Percentiles rank a stretch among this genome's conserved stretches.
These are phyloP conservation scores for Ceryle rudis DNA, from an alignment of 2,797 vertebrate genomes.

Conservation along the genomic window DNA sequence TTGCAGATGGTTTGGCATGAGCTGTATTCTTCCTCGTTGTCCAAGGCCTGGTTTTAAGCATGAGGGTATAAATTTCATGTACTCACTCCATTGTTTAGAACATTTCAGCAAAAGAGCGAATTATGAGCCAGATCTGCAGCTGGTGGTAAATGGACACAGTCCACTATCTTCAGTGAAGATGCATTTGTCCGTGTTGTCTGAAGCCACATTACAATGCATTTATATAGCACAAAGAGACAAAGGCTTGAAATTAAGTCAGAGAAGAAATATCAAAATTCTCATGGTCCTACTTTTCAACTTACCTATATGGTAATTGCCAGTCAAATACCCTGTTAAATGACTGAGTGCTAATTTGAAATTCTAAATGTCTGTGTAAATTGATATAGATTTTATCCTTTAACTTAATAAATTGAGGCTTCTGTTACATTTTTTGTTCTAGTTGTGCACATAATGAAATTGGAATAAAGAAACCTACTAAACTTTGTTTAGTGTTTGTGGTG, in stretches of 20 bases:
- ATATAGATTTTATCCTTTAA: background rate
- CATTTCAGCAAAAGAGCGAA: background rate
- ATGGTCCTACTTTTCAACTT: background rate
- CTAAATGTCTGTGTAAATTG: background rate
- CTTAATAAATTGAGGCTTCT: background rate
- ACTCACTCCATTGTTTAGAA: background rate
- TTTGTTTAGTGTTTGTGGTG: background rate
- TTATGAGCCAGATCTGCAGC: background rate
- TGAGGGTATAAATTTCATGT: background rate
- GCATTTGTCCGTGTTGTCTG: background rate
- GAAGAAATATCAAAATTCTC: background rate
- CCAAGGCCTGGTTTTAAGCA: background rate
- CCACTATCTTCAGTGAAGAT: background rate
- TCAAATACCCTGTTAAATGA: background rate
- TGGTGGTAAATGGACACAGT: background rate
- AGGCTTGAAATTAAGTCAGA: background rate
- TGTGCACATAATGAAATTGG: background rate
- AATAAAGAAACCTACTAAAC: background rate
- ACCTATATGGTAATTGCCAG: background rate
- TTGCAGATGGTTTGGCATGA: background rate
- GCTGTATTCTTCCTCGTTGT: background rate
- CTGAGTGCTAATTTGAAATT: background rate
- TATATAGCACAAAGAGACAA: background rate
- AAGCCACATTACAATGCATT: background rate
- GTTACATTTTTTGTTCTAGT: background rate